Evolutionary conservation across 2,888 invertebrate genomes (phyloP).

Genomic region (Icerya purchasi): DNA sequence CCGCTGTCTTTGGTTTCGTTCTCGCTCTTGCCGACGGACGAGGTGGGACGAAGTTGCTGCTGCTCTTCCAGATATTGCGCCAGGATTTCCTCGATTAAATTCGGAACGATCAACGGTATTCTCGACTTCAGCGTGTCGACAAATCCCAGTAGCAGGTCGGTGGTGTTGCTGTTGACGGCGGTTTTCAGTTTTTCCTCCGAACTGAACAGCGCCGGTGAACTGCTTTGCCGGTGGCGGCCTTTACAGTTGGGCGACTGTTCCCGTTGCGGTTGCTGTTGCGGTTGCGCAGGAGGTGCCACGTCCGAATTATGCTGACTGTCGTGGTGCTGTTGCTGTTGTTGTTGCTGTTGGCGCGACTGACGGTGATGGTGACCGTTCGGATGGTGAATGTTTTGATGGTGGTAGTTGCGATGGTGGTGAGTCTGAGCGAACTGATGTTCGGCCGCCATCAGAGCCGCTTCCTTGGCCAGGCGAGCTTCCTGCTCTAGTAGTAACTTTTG

Average conservation of each 20-base stretch:
- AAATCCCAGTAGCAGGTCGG: not conserved
- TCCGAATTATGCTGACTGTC: conserved; percentile 2
- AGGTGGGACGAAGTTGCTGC: conserved; percentile 19
- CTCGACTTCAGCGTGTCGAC: not conserved
- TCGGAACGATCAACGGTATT: not conserved
- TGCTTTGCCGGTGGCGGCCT: not conserved
- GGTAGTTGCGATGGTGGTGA: conserved; percentile 28
- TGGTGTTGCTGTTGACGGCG: not conserved
- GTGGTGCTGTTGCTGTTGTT: conserved; percentile 3
- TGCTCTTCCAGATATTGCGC: not conserved
- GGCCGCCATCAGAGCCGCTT: conserved; percentile 32
- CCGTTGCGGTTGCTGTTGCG: not conserved
- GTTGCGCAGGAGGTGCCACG: conserved; percentile 3
- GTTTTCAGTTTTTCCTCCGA: conserved; percentile 37
- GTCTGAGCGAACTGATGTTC: conserved; percentile 32
- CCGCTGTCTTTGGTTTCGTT: conserved; percentile 20
- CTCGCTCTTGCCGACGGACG: conserved; percentile 24
- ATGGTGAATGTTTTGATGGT: conserved; percentile 31
- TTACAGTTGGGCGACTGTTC: conserved; percentile 5
- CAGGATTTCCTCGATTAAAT: not conserved
- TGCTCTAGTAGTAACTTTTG: conserved; percentile 61
- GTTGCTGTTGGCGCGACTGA: conserved; percentile 28
- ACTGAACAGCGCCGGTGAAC: conserved; percentile 32
- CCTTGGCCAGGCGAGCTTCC: conserved; percentile 48
- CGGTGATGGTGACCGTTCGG: conserved; percentile 32